phyloP scores from a whole-genome alignment of 2,113 vertebrate genomes.

The Bucco capensis region DNA sequence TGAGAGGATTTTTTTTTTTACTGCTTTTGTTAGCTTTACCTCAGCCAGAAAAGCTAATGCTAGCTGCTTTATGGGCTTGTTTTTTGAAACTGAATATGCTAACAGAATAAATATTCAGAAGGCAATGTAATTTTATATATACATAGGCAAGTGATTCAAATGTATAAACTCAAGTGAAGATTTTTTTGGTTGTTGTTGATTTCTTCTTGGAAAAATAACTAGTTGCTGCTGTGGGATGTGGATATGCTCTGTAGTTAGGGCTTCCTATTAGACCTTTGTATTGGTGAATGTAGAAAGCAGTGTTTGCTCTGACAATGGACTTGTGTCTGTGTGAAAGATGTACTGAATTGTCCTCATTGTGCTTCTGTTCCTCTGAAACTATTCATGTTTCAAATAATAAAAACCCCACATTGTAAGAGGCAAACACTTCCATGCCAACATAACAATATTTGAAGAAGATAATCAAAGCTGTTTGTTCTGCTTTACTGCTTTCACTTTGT shows the following conservation, averaged over 20 bases:
- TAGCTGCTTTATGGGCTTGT: neutral
- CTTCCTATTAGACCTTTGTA: neutral
- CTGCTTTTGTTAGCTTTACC: neutral
- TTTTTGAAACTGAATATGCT: neutral
- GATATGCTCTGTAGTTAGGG: neutral
- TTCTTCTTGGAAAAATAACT: neutral
- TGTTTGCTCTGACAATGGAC: neutral
- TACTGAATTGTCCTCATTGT: slow-evolving; percentile 12
- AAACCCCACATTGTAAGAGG: slow-evolving; percentile 6
- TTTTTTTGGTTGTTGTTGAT: neutral
- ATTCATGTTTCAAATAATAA: slow-evolving; percentile 3
- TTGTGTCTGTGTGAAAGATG: neutral
- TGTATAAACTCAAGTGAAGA: neutral
- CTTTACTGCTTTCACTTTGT: slow-evolving; percentile 28
- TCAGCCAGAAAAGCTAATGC: neutral
- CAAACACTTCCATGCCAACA: neutral
- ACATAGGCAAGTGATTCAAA: neutral
- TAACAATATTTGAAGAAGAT: slow-evolving; percentile 54
- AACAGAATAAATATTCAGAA: neutral
- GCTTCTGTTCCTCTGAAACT: neutral
- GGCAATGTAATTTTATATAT: neutral
- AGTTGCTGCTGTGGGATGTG: neutral
- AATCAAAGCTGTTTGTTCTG: slow-evolving; percentile 58
- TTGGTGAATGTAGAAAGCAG: neutral
- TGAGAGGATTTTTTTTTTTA: neutral